These are phyloP conservation scores for Drosophila stalkeri DNA, from an alignment of 2,888 invertebrate genomes.

Conservation along the genomic window DNA sequence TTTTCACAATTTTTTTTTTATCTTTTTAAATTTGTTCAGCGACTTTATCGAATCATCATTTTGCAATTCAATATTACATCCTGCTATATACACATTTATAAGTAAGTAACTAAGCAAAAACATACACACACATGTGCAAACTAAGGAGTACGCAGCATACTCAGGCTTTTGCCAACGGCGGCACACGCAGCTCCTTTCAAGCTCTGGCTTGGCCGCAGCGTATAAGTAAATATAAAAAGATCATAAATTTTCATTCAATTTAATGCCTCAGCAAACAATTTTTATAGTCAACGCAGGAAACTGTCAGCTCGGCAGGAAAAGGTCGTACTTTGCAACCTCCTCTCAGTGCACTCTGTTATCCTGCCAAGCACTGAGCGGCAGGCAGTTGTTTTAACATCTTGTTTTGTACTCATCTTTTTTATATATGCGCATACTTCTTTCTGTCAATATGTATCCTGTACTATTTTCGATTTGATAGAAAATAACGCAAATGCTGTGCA, in stretches of 20 bases:
- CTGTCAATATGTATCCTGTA: not conserved
- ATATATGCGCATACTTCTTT: conserved; percentile 27
- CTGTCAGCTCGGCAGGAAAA: conserved; percentile 46
- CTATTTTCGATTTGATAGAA: conserved; percentile 39
- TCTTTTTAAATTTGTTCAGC: conserved; percentile 49
- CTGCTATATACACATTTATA: not conserved
- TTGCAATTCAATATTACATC: conserved; percentile 32
- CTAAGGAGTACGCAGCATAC: conserved; percentile 21
- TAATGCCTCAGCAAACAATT: conserved; percentile 85
- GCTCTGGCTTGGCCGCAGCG: conserved; percentile 36
- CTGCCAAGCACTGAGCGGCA: conserved; percentile 22
- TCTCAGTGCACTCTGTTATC: conserved; percentile 23
- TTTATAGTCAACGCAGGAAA: conserved; percentile 73
- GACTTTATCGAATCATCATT: conserved; percentile 56
- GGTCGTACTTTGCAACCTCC: conserved; percentile 5
- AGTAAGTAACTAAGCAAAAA: not conserved
- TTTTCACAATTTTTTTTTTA: conserved; percentile 64
- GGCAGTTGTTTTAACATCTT: conserved; percentile 69
- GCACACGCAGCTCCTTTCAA: conserved; percentile 54
- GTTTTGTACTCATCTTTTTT: conserved; percentile 55
- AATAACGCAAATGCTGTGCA: conserved; percentile 8
- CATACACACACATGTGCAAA: not conserved
- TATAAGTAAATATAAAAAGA: conserved; percentile 83
- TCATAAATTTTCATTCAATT: conserved; percentile 85
- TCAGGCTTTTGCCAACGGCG: conserved; percentile 46